A percentile compares a stretch with the other conserved stretches of the same genome.
Evolutionary conservation across 1,140 invertebrate species (phyloP).

Genomic region (Mercenaria mercenaria): DNA sequence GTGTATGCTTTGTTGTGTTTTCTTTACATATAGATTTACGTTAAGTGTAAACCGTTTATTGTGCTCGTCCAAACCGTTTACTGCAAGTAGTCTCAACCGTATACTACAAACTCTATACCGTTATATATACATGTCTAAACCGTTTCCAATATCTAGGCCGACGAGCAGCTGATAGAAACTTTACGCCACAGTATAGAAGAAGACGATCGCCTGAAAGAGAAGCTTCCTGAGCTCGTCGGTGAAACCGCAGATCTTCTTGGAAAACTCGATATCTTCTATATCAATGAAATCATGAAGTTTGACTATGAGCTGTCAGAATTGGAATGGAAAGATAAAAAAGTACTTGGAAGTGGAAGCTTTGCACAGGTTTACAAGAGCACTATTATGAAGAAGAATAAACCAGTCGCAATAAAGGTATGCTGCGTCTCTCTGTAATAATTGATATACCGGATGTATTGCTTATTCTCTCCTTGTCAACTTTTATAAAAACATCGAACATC

Average conservation of each 20-base stretch:
- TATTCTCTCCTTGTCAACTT: too few species aligned
- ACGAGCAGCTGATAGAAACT: conserved; percentile 52
- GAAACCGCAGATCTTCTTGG: background rate
- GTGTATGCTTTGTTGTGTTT: too few species aligned
- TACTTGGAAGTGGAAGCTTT: conserved; percentile 28
- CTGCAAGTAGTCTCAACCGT: too few species aligned
- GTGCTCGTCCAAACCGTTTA: too few species aligned
- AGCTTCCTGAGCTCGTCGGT: background rate
- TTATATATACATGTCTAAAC: too few species aligned
- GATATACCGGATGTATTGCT: background rate
- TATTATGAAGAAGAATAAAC: conserved; percentile 8
- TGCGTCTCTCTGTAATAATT: background rate
- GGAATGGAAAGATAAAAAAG: conserved; percentile 28
- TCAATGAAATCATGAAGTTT: conserved; percentile 60
- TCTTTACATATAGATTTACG: too few species aligned
- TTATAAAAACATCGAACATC: too few species aligned
- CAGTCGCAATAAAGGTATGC: conserved; percentile 62
- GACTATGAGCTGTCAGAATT: conserved; percentile 49
- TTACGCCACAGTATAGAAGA: background rate
- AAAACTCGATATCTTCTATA: conserved; percentile 50
- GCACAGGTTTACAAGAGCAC: conserved; percentile 21
- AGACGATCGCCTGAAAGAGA: conserved; percentile 27
- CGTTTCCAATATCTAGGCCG: conserved; percentile 54
- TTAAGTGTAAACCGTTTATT: too few species aligned
- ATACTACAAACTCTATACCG: too few species aligned